phyloP scores from a whole-genome alignment of 1,140 invertebrate species.

The Lithobius niger region DNA sequence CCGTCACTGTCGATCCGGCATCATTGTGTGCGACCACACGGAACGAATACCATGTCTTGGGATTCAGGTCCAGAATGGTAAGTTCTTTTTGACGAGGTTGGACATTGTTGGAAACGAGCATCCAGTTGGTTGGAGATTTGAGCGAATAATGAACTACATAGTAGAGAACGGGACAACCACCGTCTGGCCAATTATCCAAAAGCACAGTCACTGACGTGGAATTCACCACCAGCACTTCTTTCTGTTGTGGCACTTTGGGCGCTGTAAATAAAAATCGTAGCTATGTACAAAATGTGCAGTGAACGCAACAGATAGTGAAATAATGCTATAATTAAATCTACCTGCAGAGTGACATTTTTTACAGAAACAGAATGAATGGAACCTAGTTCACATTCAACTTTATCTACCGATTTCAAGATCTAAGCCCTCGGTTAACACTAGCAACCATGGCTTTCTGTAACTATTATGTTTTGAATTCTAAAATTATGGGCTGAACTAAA shows the following conservation, averaged over 20 bases:
- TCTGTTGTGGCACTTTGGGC: slow-evolving; percentile 1
- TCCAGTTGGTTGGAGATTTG: slow-evolving; percentile 13
- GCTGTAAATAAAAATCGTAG: slow-evolving; percentile 8
- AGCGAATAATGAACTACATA: slow-evolving; percentile 68
- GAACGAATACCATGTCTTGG: slow-evolving; percentile 34
- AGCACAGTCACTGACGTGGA: slow-evolving; percentile 77
- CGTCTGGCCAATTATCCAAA: slow-evolving; percentile 74
- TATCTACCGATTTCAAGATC: no score
- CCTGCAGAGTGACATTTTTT: no score
- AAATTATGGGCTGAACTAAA: no score
- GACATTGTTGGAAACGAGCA: slow-evolving; percentile 19
- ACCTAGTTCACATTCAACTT: no score
- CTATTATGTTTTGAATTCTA: no score
- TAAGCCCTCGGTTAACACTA: no score
- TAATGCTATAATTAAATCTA: no score
- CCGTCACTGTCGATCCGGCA: slow-evolving; percentile 29
- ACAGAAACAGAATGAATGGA: no score
- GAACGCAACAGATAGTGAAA: no score
- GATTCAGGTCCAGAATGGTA: slow-evolving; percentile 28
- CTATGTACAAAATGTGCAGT: no score
- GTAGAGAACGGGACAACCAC: slow-evolving; percentile 73
- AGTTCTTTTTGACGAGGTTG: slow-evolving; percentile 25
- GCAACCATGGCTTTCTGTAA: no score
- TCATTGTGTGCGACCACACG: slow-evolving; percentile 32
- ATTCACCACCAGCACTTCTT: slow-evolving; percentile 49